Percentiles rank a stretch among this genome's conserved stretches.
Evolutionary conservation across 2,888 invertebrate species (phyloP).

Genomic region (Candidula unifasciata): DNA sequence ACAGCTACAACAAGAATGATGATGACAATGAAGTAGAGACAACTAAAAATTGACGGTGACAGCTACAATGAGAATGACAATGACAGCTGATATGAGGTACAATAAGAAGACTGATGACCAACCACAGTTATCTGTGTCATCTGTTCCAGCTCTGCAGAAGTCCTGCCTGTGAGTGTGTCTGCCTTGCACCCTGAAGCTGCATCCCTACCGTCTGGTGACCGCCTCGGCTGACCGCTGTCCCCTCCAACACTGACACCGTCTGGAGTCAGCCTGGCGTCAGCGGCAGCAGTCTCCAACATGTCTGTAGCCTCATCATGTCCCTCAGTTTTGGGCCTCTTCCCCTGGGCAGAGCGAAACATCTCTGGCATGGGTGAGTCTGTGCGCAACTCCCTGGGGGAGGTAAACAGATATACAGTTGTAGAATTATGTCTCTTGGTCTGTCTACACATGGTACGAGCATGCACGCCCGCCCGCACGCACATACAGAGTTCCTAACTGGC

Average conservation of each 20-base stretch:
- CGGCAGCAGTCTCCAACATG: not conserved
- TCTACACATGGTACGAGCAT: no score
- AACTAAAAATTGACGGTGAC: not conserved
- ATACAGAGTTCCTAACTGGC: no score
- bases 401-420: not conserved
- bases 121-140: conserved; percentile 28
- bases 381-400: conserved; percentile 58
- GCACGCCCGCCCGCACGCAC: no score
- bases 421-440: no score
- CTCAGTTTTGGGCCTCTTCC: not conserved
- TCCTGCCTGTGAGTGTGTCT: conserved; percentile 37
- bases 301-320: not conserved
- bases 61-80: not conserved
- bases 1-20: no score
- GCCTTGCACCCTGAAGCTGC: not conserved
- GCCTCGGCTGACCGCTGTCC: not conserved
- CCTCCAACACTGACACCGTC: conserved; percentile 35
- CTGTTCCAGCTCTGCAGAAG: conserved; percentile 43
- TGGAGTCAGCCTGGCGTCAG: conserved; percentile 15
- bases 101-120: not conserved
- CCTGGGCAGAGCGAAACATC: conserved; percentile 64
- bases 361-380: conserved; percentile 63
- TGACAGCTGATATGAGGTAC: no score
- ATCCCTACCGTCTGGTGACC: conserved; percentile 15
- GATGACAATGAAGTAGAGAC: no score